Evolutionary conservation across 2,113 vertebrate genomes (phyloP).

Genomic region (crab-eating macaque (Macaca fascicularis)): DNA sequence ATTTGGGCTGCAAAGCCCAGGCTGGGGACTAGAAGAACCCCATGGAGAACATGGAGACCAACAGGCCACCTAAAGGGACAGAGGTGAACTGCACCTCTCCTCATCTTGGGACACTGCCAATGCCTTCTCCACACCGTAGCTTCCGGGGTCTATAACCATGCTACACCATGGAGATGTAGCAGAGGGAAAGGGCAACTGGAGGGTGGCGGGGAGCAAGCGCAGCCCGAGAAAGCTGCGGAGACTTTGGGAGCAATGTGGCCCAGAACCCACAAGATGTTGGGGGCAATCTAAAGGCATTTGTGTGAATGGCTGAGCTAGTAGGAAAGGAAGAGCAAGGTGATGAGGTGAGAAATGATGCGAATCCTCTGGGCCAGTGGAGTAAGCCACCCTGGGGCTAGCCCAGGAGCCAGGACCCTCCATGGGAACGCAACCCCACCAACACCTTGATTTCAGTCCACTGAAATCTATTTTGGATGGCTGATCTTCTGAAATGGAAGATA

Average conservation of each 20-base stretch:
- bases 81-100: background rate
- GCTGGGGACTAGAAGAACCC: background rate
- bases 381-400: background rate
- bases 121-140: background rate
- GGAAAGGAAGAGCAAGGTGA: background rate
- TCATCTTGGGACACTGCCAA: background rate
- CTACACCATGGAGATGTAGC: background rate
- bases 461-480: background rate
- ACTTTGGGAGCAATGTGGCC: background rate
- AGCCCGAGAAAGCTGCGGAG: background rate
- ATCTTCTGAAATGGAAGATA: background rate
- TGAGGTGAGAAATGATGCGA: background rate
- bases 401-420: background rate
- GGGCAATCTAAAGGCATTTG: background rate
- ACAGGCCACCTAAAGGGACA: background rate
- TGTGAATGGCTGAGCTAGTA: background rate
- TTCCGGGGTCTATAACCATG: background rate
- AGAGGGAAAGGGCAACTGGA: background rate
- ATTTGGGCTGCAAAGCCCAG: background rate
- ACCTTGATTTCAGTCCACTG: background rate
- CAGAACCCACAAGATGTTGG: background rate
- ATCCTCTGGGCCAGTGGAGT: background rate
- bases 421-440: background rate
- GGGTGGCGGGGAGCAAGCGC: background rate
- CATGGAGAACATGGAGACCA: background rate